Evolutionary conservation across 2,113 vertebrate species (phyloP), one percentile per base, ranked within the genome.

Genomic region (Clinocottus analis): DNA sequence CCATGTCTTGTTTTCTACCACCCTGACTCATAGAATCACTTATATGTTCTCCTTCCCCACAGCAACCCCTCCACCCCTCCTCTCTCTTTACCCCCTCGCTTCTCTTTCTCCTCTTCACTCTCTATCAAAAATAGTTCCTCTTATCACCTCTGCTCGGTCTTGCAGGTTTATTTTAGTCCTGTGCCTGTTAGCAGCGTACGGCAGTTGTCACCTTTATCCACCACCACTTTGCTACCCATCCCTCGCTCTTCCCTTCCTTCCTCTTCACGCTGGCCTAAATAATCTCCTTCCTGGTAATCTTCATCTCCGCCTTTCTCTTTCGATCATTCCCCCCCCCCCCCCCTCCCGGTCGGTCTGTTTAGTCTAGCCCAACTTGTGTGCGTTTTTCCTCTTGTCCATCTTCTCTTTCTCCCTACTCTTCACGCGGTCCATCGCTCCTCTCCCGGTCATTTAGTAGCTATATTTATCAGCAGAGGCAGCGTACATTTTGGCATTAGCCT

Each of bases 111-210:
- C 6, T 70, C 37, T 17, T 64, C 37, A 3, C 47, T 75, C 59
- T 37, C 63, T 70, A 19, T 86, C 67, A 85, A 81, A 77, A 82
- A 73, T 31, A 41, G 61, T 72, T 70, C 56, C 23, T 86, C 70
- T 79, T 77, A 73, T 85, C 87, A 83, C 75, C 82, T 71, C 79
- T 78, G 65, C 82, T 77, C 56, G 3, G 75, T 81, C 70, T 89
- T 74, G 78, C 77, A 63, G 75, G 79, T 89, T 85, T 91, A 89
- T 91, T 91, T 91, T 83, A 66, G 89, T 81, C 64, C 67, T 79
- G 67, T 85, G 64, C 71, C 85, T 87, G 85, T 88, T 82, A 86
- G 81, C 43, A 29, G 72, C 11, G 33, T 61, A 69, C 14, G 5
- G 12, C 56, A 2, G 43, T 74, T 79, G 63, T 77, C 79, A 74